Conservation (phyloP, 2,888 invertebrate species). For the Uropetala carovei region DNA sequence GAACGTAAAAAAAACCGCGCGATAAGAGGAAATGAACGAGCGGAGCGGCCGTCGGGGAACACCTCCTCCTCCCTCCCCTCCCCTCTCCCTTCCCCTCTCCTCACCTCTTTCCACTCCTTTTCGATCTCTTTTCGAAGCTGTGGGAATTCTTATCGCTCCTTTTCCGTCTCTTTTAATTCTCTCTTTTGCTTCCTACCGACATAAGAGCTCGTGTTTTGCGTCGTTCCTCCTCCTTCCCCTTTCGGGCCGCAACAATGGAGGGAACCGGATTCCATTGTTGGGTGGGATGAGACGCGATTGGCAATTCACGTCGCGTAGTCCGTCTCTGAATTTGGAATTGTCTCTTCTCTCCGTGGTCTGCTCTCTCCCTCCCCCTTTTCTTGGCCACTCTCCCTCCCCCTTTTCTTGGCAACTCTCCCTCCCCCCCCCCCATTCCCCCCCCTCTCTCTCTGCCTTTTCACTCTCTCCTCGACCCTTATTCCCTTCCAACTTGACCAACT, state of each 20-base stretch:
- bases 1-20: no score
- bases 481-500: no score
- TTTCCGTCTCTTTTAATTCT: conserved; percentile 44
- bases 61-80: no score
- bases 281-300: conserved; percentile 56
- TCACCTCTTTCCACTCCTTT: background rate
- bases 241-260: conserved; percentile 52
- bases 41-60: no score
- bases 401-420: background rate
- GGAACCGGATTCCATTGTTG: conserved; percentile 64
- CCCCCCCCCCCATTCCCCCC: background rate
- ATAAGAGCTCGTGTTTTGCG: conserved; percentile 59
- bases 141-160: conserved; percentile 56
- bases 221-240: background rate
- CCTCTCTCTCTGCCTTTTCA: no score
- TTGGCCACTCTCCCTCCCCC: background rate
- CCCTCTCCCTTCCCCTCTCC: background rate
- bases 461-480: no score
- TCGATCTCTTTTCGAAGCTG: conserved; percentile 40
- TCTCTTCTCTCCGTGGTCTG: conserved; percentile 16
- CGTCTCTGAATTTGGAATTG: conserved; percentile 62
- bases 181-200: conserved; percentile 23
- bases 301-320: conserved; percentile 58
- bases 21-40: no score
- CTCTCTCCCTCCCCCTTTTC: background rate